These are phyloP conservation scores for Leuctra nigra DNA, from an alignment of 2,888 invertebrate species.

Conservation along the genomic window DNA sequence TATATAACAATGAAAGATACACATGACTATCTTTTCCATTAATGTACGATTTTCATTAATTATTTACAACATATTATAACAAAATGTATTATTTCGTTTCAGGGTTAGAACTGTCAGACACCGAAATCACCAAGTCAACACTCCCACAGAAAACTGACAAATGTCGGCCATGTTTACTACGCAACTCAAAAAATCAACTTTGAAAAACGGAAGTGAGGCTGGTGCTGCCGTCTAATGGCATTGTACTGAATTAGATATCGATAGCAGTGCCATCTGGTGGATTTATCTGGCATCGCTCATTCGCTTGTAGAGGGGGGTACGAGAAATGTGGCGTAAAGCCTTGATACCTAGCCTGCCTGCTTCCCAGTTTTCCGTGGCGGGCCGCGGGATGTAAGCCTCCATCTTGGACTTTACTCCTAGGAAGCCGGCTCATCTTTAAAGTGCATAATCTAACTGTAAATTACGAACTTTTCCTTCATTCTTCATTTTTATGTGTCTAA, in stretches of 20 bases:
- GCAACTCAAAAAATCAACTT: conserved; percentile 5
- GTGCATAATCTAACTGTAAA: conserved; percentile 40
- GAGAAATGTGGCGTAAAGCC: conserved; percentile 26
- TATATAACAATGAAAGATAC: no score
- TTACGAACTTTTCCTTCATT: conserved; percentile 17
- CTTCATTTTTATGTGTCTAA: conserved; percentile 20
- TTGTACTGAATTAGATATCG: no score
- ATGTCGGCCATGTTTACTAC: conserved; percentile 10
- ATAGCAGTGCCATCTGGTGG: conserved; percentile 19
- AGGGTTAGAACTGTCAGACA: conserved; percentile 7
- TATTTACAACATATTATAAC: no score
- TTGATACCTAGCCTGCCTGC: conserved; percentile 35
- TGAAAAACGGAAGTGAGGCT: neutral
- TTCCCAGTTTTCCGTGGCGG: conserved; percentile 50
- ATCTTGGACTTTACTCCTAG: conserved; percentile 70
- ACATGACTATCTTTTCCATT: no score
- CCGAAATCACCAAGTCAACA: no score
- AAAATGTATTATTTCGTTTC: no score
- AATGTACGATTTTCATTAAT: no score
- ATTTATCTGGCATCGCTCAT: conserved; percentile 22
- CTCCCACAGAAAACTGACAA: conserved; percentile 3
- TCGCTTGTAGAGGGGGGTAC: conserved; percentile 28
- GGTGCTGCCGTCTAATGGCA: no score
- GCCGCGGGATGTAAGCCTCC: conserved; percentile 68
- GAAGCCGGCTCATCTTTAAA: conserved; percentile 63